Evolutionary conservation across 2,797 vertebrate genomes (phyloP), one percentile per base, ranked within the genome.

Genomic region (Pipistrellus pygmaeus): DNA sequence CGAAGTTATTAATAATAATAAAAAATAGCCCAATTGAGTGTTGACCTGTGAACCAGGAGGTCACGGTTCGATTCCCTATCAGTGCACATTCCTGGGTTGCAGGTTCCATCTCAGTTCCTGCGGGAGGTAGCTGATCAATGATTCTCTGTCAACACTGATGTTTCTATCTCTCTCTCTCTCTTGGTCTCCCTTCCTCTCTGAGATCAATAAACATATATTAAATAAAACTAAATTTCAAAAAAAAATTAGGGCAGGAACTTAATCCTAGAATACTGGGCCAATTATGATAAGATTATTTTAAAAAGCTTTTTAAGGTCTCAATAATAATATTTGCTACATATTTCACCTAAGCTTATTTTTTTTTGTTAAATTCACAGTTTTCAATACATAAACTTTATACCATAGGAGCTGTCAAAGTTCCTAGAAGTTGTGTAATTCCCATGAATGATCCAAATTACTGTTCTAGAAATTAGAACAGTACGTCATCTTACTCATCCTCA

Each of bases 1-100:
- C 41, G 55, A 95, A 82, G 21, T 60, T 76, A 69, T n/a, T 71
- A 84, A 48, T 72, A 88, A 86, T 71, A 57, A 78, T 41, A 41
- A 62, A 38, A 27, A n/a, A 32, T 66, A n/a, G 5, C 57, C 57
- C 57, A 62, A 62, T 62, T 62, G 25, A 62, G 57, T 60, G 57
- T 30, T 62, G 57, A 27, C 57, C 57, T 62, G 57, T 30, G 57
- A 62, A 62, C 12, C 57, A 62, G 25, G 2, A 62, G 57, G 57
- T 30, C 57, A 30, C 2, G 11, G 12, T 62, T 62, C 27, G 2
- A 62, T 62, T 30, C 57, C 57, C 57, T 62, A 27, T 62, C 25
- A 30, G 12, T 5, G 57, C 57, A 60, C 57, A 27, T 62, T 25
- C 57, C 25, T 27, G 27, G 57, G 25, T 62, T 62, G 57, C 57